phyloP scores from a whole-genome alignment of 2,113 vertebrate species.

The Gallinago media region DNA sequence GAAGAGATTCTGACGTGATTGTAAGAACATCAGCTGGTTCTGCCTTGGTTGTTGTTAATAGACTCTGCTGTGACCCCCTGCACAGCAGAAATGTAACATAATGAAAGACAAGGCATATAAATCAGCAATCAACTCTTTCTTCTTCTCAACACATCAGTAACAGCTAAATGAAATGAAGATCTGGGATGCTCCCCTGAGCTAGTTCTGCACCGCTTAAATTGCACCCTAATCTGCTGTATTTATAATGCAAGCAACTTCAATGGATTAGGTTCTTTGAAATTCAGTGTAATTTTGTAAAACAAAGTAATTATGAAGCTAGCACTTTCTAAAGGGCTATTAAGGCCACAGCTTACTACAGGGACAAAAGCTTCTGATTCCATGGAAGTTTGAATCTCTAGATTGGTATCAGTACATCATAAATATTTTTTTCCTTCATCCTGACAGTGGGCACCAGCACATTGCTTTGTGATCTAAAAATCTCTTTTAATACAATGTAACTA shows the following conservation, averaged over 20 bases:
- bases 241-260: not conserved
- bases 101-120: not conserved
- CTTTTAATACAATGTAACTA: not conserved
- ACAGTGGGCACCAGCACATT: not conserved
- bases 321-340: not conserved
- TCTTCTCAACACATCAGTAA: not conserved
- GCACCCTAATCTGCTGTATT: not conserved
- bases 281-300: not conserved
- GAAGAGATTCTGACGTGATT: not conserved
- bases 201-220: not conserved
- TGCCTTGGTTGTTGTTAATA: not conserved
- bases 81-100: not conserved
- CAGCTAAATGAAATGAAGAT: not conserved
- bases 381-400: not conserved
- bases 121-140: slow-evolving; percentile 30
- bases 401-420: not conserved
- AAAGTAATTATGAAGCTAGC: not conserved
- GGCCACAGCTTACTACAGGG: not conserved
- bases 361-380: not conserved
- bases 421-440: not conserved
- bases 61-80: slow-evolving; percentile 15
- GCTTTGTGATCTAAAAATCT: not conserved
- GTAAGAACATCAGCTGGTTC: not conserved
- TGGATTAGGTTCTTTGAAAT: not conserved
- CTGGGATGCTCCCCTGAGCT: not conserved